Conservation (phyloP, 2,797 vertebrate species). For the Poecilia gillii region DNA sequence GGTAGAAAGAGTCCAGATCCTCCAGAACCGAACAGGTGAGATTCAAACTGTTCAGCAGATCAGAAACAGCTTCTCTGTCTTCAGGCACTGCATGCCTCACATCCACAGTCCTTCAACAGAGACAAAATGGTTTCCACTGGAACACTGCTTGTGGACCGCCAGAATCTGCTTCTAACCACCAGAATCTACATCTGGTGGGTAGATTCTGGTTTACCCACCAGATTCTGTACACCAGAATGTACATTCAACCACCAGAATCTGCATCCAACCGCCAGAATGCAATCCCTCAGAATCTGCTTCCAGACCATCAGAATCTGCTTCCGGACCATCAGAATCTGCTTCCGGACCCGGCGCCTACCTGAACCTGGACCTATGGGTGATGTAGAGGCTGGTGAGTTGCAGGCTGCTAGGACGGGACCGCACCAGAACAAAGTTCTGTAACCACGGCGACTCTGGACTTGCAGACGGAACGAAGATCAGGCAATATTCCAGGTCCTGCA, state of each 20-base stretch:
- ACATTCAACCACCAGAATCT: too few relatives aligned
- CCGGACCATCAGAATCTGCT: neutral
- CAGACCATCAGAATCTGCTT: too few relatives aligned
- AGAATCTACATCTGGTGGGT: too few relatives aligned
- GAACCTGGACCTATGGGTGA: slow-evolving; percentile 83
- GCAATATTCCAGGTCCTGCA: slow-evolving; percentile 88
- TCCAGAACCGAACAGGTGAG: slow-evolving; percentile 76
- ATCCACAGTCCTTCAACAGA: slow-evolving; percentile 76
- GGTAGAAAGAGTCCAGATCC: slow-evolving; percentile 82
- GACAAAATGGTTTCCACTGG: neutral
- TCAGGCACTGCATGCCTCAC: slow-evolving; percentile 79
- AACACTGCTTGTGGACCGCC: neutral
- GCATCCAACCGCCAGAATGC: too few relatives aligned
- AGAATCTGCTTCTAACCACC: too few relatives aligned
- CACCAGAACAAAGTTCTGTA: slow-evolving; percentile 84
- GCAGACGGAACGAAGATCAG: slow-evolving; percentile 82
- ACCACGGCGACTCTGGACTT: slow-evolving; percentile 82
- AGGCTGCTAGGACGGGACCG: slow-evolving; percentile 67
- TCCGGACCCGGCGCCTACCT: slow-evolving; percentile 70
- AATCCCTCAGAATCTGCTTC: too few relatives aligned
- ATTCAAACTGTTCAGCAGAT: slow-evolving; percentile 77
- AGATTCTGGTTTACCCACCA: too few relatives aligned
- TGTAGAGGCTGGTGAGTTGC: slow-evolving; percentile 82
- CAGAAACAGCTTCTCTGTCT: slow-evolving; percentile 79
- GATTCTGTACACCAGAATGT: too few relatives aligned